Percentiles rank a stretch among this genome's conserved stretches.
Evolutionary conservation across 2,113 vertebrate species (phyloP).

Genomic region (human (Homo sapiens)): GRCh38 chr7:4256501-4257000

Average conservation of each 20-base stretch:
- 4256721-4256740: not conserved
- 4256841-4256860: not conserved
- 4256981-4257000: not conserved
- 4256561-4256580: no score
- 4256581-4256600: not conserved
- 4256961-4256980: not conserved
- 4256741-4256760: not conserved
- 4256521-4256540: not conserved
- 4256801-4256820: not conserved
- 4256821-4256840: not conserved
- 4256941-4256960: not conserved
- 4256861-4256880: not conserved
- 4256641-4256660: not conserved
- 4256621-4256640: not conserved
- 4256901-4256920: not conserved
- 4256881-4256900: not conserved
- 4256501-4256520: not conserved
- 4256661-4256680: not conserved
- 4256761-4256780: not conserved
- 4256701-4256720: no score
- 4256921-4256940: not conserved
- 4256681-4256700: not conserved
- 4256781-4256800: not conserved
- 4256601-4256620: not conserved
- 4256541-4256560: not conserved